A percentile compares a stretch with the other conserved stretches of the same genome.
Conservation (phyloP, 2,888 invertebrate genomes). For the Stomorhina lunata region DNA sequence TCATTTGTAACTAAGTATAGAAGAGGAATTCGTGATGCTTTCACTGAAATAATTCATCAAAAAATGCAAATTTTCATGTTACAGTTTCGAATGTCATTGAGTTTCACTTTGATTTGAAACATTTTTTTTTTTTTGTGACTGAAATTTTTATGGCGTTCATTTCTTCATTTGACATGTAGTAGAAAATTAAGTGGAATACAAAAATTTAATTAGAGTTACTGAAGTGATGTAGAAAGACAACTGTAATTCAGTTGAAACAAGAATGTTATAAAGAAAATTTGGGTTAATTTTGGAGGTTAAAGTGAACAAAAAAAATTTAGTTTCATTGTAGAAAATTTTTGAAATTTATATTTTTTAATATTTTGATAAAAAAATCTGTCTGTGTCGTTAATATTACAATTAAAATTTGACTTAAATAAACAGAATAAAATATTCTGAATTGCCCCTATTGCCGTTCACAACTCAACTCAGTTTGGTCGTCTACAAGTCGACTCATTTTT, state of each 20-base stretch:
- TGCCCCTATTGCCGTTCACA: no score
- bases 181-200: neutral
- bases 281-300: neutral
- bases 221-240: neutral
- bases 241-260: neutral
- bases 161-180: neutral
- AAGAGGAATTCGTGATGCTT: constrained; percentile 7
- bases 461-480: no score
- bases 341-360: no score
- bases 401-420: no score
- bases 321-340: no score
- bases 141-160: neutral
- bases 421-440: no score
- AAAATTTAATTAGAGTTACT: neutral
- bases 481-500: no score
- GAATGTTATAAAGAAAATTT: neutral
- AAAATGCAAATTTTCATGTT: constrained; percentile 51
- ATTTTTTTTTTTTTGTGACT: neutral
- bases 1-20: neutral
- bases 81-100: constrained; percentile 39
- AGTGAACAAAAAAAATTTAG: neutral
- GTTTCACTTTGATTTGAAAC: constrained; percentile 51
- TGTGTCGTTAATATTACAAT: no score
- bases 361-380: no score
- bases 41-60: constrained; percentile 54